phyloP scores from a whole-genome alignment of 2,113 vertebrate species.

The Callocephalon fimbriatum region DNA sequence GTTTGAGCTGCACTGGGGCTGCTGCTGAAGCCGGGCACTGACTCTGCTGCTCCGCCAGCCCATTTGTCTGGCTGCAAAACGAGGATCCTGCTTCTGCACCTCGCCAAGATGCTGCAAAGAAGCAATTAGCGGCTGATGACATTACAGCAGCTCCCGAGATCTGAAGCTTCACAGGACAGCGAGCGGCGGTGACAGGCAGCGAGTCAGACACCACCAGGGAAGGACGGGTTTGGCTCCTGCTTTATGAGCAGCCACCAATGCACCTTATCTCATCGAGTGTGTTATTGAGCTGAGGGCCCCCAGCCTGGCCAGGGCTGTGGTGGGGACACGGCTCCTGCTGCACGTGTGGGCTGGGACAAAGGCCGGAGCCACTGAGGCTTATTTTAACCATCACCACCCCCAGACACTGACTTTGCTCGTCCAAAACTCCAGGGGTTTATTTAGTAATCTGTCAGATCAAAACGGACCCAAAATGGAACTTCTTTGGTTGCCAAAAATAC shows the following conservation, averaged over 20 bases:
- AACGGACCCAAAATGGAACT: neutral
- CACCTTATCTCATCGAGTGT: conserved; percentile 4
- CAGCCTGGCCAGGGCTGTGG: neutral
- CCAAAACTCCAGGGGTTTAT: neutral
- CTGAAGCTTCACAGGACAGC: neutral
- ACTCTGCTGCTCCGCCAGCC: neutral
- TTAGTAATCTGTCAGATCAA: neutral
- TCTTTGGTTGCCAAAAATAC: neutral
- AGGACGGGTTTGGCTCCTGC: neutral
- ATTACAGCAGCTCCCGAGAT: neutral
- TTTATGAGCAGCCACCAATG: neutral
- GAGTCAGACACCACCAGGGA: neutral
- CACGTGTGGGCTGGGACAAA: neutral
- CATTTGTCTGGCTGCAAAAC: neutral
- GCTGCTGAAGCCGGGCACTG: neutral
- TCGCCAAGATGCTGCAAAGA: neutral
- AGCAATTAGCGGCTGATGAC: conserved; percentile 16
- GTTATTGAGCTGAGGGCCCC: neutral
- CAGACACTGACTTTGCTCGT: neutral
- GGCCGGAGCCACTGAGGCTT: neutral
- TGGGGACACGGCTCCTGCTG: neutral
- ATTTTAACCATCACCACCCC: neutral
- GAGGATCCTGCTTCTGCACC: neutral
- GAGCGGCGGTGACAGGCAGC: neutral
- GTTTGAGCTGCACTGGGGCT: neutral